Percentiles rank a stretch among this genome's conserved stretches.
phyloP scores from a whole-genome alignment of 1,140 invertebrate species.

The Batillaria attramentaria region DNA sequence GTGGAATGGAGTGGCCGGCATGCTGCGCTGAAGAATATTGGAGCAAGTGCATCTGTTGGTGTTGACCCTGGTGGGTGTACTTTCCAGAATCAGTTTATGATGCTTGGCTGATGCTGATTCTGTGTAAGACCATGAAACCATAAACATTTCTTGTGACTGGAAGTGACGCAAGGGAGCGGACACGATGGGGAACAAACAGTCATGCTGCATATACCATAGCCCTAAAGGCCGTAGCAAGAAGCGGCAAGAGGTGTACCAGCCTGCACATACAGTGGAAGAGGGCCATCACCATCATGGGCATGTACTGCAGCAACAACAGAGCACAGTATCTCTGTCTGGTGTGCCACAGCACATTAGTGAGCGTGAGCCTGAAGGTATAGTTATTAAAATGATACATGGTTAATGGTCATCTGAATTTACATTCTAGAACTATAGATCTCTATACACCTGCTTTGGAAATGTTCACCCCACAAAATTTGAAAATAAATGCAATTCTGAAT shows the following conservation, averaged over 20 bases:
- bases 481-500: too few species aligned
- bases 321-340: slow-evolving; percentile 76
- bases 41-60: neutral
- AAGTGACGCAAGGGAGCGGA: neutral
- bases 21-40: neutral
- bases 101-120: neutral
- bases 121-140: too few species aligned
- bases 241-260: slow-evolving; percentile 66
- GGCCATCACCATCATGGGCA: slow-evolving; percentile 22
- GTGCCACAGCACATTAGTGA: slow-evolving; percentile 96
- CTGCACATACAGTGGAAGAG: slow-evolving; percentile 15
- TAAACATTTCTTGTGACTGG: too few species aligned
- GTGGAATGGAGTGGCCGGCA: neutral
- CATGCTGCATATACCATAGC: slow-evolving; percentile 71
- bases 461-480: too few species aligned
- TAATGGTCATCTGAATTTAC: too few species aligned
- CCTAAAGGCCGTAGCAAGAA: slow-evolving; percentile 55
- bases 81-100: neutral
- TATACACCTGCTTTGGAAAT: too few species aligned
- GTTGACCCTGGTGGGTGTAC: neutral
- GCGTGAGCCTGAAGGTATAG: slow-evolving; percentile 87
- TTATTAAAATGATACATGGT: too few species aligned
- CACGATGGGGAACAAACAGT: slow-evolving; percentile 72
- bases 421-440: too few species aligned
- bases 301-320: slow-evolving; percentile 71